These are phyloP conservation scores for Trachurus trachurus DNA, from an alignment of 2,797 vertebrate species.

Conservation along the genomic window DNA sequence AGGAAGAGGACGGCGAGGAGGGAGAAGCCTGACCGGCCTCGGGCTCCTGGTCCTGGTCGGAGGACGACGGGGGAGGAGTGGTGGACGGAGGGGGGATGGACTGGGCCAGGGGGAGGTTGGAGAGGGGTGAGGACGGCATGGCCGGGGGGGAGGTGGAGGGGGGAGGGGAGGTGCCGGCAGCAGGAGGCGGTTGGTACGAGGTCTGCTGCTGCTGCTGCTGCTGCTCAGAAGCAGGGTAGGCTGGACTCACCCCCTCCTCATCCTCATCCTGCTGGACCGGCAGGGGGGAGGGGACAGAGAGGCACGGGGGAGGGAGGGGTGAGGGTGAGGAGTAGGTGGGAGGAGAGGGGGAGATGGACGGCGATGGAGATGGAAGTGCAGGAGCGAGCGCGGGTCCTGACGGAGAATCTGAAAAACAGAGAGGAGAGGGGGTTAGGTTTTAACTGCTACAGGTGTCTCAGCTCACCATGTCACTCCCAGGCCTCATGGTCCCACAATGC, in stretches of 20 bases:
- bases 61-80: conserved; percentile 77
- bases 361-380: conserved; percentile 56
- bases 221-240: conserved; percentile 27
- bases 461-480: too few relatives aligned
- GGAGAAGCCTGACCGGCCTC: conserved; percentile 63
- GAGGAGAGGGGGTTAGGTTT: not conserved
- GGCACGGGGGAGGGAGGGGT: conserved; percentile 61
- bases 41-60: conserved; percentile 71
- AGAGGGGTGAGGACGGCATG: conserved; percentile 65
- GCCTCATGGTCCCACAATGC: not conserved
- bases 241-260: conserved; percentile 35
- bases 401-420: conserved; percentile 72
- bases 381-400: conserved; percentile 61
- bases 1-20: conserved; percentile 59
- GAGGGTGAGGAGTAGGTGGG: conserved; percentile 71
- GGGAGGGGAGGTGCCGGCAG: conserved; percentile 64
- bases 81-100: conserved; percentile 78
- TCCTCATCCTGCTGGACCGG: conserved; percentile 55
- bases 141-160: conserved; percentile 69
- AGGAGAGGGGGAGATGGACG: conserved; percentile 55
- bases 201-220: conserved; percentile 44
- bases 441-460: not conserved
- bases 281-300: conserved; percentile 65
- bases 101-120: conserved; percentile 79
- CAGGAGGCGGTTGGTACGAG: conserved; percentile 52